Percentiles rank a stretch among this genome's conserved stretches.
phyloP scores from a whole-genome alignment of 1,140 invertebrate genomes.

The Myzus persicae region DNA sequence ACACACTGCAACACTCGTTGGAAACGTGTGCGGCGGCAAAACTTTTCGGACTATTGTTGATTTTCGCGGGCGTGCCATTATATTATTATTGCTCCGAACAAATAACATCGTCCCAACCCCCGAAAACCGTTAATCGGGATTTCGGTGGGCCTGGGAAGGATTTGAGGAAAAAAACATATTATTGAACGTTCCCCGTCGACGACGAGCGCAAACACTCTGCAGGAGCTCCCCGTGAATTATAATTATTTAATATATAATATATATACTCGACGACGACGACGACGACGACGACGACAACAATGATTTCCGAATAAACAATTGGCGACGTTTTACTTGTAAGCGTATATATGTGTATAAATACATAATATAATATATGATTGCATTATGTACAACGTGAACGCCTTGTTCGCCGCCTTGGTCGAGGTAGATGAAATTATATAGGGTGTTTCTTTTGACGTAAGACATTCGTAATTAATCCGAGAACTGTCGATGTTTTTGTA shows the following conservation, averaged over 20 bases:
- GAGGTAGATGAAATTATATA: neutral
- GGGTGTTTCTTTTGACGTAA: neutral
- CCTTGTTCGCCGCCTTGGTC: too few species aligned
- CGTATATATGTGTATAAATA: too few species aligned
- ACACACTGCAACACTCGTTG: neutral
- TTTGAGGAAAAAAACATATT: neutral
- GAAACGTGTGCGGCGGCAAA: neutral
- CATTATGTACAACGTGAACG: neutral
- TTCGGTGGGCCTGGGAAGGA: neutral
- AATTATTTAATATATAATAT: neutral
- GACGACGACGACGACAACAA: neutral
- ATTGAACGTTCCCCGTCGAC: neutral
- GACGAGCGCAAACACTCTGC: neutral
- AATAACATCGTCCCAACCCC: neutral
- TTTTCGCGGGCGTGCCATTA: neutral
- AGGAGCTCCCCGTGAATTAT: neutral
- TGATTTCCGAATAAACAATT: neutral
- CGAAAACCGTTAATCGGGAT: neutral
- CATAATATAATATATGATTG: neutral
- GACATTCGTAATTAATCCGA: neutral
- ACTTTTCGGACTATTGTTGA: slow-evolving; percentile 15
- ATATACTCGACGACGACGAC: neutral
- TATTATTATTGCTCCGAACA: neutral
- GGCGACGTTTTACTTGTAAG: neutral
- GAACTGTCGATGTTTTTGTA: neutral